Conservation (phyloP, 2,113 vertebrate genomes). For the Ceyx melanurus region DNA sequence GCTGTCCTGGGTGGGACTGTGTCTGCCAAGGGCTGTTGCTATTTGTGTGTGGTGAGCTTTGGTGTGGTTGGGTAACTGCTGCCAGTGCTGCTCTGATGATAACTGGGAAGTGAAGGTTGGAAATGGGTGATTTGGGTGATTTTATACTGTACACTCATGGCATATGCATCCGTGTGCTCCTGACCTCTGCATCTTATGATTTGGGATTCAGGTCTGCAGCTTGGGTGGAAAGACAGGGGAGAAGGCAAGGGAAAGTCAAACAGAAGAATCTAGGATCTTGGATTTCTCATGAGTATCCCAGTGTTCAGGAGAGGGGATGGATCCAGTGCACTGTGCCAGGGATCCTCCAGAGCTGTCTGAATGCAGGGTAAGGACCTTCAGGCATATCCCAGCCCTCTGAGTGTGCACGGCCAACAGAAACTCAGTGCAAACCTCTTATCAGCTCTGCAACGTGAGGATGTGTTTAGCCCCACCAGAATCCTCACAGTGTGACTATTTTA, state of each 20-base stretch:
- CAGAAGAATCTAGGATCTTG: no score
- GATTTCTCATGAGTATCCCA: no score
- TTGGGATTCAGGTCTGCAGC: no score
- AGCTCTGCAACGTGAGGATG: background rate
- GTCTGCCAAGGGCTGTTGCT: background rate
- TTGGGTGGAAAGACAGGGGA: no score
- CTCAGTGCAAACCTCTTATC: background rate
- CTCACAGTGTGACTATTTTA: background rate
- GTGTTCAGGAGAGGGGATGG: no score
- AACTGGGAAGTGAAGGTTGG: background rate
- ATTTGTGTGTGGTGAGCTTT: background rate
- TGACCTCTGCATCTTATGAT: background rate
- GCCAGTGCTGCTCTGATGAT: background rate
- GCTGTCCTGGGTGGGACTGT: background rate
- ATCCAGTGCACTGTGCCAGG: no score
- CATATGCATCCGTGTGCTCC: background rate
- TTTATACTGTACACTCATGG: background rate
- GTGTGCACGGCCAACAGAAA: background rate
- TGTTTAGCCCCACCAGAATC: background rate
- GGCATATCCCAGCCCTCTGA: background rate
- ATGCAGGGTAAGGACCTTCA: no score
- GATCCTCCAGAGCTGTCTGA: no score
- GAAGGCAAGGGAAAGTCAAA: no score
- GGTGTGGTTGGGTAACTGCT: background rate
- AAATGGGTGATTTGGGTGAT: background rate